These are phyloP conservation scores for Panurus biarmicus DNA, from an alignment of 2,113 vertebrate genomes.

Conservation along the genomic window DNA sequence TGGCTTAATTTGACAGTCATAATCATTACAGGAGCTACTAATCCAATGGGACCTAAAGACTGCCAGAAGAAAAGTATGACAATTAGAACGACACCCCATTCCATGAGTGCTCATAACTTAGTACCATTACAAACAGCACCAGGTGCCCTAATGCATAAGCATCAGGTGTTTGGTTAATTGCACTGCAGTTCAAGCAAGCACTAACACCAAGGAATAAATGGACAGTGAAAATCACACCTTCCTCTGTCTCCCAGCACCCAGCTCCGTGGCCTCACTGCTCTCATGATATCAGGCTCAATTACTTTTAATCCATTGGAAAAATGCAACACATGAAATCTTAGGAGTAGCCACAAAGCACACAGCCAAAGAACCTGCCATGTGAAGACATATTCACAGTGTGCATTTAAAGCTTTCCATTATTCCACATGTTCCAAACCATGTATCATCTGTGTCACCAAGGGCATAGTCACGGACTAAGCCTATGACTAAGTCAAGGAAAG, in stretches of 20 bases:
- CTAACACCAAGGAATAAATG: neutral
- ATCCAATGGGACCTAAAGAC: constrained; percentile 62
- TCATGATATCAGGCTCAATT: neutral
- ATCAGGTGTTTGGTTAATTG: neutral
- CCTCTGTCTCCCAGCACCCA: neutral
- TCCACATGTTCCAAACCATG: neutral
- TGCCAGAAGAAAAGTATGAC: constrained; percentile 67
- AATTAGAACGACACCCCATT: constrained; percentile 38
- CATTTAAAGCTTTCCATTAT: neutral
- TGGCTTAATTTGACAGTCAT: constrained; percentile 72
- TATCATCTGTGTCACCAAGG: neutral
- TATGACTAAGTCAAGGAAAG: neutral
- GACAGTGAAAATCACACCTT: neutral
- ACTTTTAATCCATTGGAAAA: neutral
- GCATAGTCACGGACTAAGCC: neutral
- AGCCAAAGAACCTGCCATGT: neutral
- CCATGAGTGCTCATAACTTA: constrained; percentile 19
- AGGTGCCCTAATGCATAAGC: neutral
- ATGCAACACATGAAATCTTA: neutral
- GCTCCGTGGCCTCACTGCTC: neutral
- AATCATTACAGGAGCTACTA: constrained; percentile 63
- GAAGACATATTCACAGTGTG: neutral
- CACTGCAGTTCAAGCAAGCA: neutral
- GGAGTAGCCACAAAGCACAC: neutral
- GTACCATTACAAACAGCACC: neutral